Evolutionary conservation across 1,140 invertebrate species (phyloP).

Genomic region (Musca domestica): DNA sequence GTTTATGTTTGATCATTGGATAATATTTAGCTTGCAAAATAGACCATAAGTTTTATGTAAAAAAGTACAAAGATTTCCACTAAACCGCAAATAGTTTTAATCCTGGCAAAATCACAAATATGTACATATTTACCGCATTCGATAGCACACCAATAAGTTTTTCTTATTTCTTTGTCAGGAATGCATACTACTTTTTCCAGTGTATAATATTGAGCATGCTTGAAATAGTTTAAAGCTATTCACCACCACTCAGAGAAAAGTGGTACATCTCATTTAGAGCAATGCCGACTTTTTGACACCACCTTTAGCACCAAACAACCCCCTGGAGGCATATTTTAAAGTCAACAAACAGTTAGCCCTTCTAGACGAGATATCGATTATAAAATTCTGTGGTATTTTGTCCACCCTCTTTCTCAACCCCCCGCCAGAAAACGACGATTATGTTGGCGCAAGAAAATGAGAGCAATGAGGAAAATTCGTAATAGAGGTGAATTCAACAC

Average conservation of each 20-base stretch:
- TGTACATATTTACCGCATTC: too few species aligned
- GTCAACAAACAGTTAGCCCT: not conserved
- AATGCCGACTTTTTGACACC: not conserved
- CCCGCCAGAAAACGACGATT: not conserved
- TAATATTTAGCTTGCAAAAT: too few species aligned
- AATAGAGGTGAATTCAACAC: not conserved
- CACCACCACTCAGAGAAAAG: not conserved
- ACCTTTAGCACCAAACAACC: not conserved
- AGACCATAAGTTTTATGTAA: too few species aligned
- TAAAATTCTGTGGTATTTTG: not conserved
- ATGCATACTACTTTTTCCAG: not conserved
- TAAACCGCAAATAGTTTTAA: too few species aligned
- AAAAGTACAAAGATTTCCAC: too few species aligned
- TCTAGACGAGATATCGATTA: not conserved
- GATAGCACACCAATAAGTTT: not conserved
- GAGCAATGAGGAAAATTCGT: conserved; percentile 3
- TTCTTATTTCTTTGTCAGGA: not conserved
- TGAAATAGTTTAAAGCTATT: not conserved
- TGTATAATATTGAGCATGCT: conserved; percentile 7
- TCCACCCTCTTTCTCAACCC: too few species aligned
- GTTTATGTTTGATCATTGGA: too few species aligned
- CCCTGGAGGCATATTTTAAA: not conserved
- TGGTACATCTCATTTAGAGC: not conserved
- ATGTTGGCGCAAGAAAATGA: not conserved
- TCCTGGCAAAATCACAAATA: not conserved